These are phyloP conservation scores for Chloroceryle aenea DNA, from an alignment of 2,113 vertebrate genomes.

Conservation along the genomic window DNA sequence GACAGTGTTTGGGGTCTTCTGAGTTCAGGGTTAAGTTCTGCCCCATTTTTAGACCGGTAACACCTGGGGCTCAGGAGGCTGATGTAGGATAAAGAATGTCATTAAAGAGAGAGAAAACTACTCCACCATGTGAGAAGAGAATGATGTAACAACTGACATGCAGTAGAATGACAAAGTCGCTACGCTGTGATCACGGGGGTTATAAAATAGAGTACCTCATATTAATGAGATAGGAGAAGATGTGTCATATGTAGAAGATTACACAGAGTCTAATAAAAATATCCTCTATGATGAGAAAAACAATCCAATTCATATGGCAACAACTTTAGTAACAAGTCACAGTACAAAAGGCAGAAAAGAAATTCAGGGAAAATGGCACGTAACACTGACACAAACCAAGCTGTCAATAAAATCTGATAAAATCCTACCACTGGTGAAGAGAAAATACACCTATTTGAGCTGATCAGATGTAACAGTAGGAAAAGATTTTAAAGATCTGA, in stretches of 20 bases:
- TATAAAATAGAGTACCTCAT: neutral
- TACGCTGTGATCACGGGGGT: neutral
- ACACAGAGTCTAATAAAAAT: neutral
- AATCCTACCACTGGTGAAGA: neutral
- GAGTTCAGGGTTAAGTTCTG: constrained; percentile 11
- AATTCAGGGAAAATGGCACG: neutral
- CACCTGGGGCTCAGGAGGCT: neutral
- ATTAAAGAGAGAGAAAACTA: constrained; percentile 19
- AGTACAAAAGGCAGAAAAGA: neutral
- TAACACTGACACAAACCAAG: neutral
- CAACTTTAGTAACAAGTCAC: neutral
- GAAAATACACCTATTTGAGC: neutral
- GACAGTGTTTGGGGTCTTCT: neutral
- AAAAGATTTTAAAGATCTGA: neutral
- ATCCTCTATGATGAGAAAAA: neutral
- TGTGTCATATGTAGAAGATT: constrained; percentile 5
- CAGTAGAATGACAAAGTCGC: neutral
- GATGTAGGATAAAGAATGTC: neutral
- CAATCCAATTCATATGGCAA: neutral
- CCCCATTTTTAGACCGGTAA: neutral
- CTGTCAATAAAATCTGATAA: neutral
- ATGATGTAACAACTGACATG: neutral
- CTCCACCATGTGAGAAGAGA: neutral
- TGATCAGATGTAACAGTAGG: neutral
- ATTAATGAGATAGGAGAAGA: neutral